phyloP scores from a whole-genome alignment of 2,888 invertebrate genomes.

The Norana najaformis region DNA sequence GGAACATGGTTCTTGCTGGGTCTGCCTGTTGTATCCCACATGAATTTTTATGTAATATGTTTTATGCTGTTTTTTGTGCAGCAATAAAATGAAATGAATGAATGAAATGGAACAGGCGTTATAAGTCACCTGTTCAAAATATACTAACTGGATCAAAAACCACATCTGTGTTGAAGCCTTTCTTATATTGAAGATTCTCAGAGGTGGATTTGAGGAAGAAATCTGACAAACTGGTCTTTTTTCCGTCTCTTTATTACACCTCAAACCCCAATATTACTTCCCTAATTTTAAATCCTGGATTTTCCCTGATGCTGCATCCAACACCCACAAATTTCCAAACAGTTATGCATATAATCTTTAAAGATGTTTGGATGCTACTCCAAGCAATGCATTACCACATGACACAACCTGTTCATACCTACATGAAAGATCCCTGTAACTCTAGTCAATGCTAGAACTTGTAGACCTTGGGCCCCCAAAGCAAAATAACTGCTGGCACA shows the following conservation, averaged over 20 bases:
- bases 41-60: no score
- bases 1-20: no score
- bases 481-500: not conserved
- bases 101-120: no score
- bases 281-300: not conserved
- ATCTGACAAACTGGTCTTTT: not conserved
- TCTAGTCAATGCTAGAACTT: no score
- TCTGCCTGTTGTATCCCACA: no score
- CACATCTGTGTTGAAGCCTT: not conserved
- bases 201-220: not conserved
- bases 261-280: no score
- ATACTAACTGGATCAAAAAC: not conserved
- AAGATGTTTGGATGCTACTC: not conserved
- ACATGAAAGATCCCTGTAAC: not conserved
- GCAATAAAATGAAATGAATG: no score
- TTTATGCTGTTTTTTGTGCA: no score
- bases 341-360: not conserved
- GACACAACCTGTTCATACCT: not conserved
- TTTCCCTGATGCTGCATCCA: not conserved
- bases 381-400: no score
- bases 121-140: not conserved
- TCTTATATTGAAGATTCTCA: not conserved
- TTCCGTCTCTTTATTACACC: not conserved
- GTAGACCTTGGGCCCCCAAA: not conserved
- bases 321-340: not conserved